These are phyloP conservation scores for Cotesia chilonis DNA, from an alignment of 1,140 invertebrate genomes.

Conservation along the genomic window DNA sequence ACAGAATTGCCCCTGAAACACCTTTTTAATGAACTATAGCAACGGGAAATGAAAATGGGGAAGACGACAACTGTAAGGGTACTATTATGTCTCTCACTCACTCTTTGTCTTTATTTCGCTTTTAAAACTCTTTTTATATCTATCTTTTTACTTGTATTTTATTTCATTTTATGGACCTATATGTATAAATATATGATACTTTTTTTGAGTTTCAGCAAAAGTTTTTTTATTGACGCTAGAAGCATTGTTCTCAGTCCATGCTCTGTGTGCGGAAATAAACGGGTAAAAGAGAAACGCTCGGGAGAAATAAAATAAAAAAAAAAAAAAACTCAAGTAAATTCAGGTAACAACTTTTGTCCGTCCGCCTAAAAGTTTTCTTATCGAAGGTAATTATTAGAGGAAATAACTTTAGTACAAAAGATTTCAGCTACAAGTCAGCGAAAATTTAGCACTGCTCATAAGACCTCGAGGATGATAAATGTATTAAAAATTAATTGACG, in stretches of 20 bases:
- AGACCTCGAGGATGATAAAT: conserved; percentile 15
- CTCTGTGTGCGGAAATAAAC: conserved; percentile 32
- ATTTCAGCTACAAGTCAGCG: conserved; percentile 23
- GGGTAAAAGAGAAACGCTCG: conserved; percentile 23
- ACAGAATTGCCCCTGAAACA: conserved; percentile 74
- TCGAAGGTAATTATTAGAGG: conserved; percentile 42
- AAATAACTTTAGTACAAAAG: conserved; percentile 30
- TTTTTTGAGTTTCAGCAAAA: conserved; percentile 12
- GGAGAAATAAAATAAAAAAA: neutral
- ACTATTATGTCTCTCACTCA: conserved; percentile 6
- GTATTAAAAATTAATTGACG: conserved; percentile 28
- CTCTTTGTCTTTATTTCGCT: neutral
- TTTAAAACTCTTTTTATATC: conserved; percentile 5
- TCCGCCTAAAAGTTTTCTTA: conserved; percentile 39
- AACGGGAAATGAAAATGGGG: conserved; percentile 72
- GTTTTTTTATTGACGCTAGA: conserved; percentile 35
- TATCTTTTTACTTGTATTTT: neutral
- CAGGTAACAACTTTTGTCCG: conserved; percentile 41
- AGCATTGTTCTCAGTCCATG: conserved; percentile 32
- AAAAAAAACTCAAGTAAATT: conserved; percentile 8
- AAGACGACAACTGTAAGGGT: conserved; percentile 44
- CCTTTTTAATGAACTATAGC: conserved; percentile 78
- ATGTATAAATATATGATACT: neutral
- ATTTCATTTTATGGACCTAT: neutral
- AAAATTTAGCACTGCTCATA: conserved; percentile 24